Evolutionary conservation across 2,888 invertebrate species (phyloP), one percentile per base, ranked within the genome.

Genomic region (Poecilus cupreus): DNA sequence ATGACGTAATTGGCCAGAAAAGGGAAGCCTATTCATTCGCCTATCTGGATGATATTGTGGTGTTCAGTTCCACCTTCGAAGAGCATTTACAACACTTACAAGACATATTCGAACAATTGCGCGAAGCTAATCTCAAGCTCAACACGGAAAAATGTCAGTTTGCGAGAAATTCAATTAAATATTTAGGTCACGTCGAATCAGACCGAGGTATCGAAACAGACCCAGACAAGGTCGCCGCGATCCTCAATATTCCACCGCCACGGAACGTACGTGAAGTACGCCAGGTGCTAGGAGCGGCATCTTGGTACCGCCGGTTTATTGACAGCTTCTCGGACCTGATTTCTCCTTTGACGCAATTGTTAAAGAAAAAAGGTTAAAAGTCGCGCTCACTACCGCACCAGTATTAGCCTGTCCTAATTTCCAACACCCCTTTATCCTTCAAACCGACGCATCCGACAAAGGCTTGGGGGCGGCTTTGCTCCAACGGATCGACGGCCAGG

Each of bases 221-320:
- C 32, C 68, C 49, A 5, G 54, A 76, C 13, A 82, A 83, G 60
- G 64, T 82, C 22, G 72, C 51, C 37, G 76, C 82, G 10, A 77
- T 83, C n/a, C 1, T 49, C 11, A 13, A 2, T 3, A 3, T 26
- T 5, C 2, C 54, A 22, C 24, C 54, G 11, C 54, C 54, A 1
- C 1, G 24, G 24, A 22, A 54, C 26, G 32, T 37, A 86, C 82
- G 83, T n/a, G 57, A 84, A 49, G 37, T 85, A 6, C 78, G 84
- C 8, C 24, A 82, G 11, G 85, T 86, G 39, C 72, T 88, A 0
- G 87, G 86, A 0, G 77, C 86, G 54, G 82, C 83, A 4, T 83
- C 84, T 0, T 88, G 86, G 84, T 88, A 86, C 78, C 80, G 87
- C 0, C 82, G 85, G 22, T 87, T 85, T 72, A 84, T 86, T 8